Percentiles rank a stretch among this genome's conserved stretches.
phyloP scores from a whole-genome alignment of 1,140 invertebrate genomes.

The Drosophila orena region DNA sequence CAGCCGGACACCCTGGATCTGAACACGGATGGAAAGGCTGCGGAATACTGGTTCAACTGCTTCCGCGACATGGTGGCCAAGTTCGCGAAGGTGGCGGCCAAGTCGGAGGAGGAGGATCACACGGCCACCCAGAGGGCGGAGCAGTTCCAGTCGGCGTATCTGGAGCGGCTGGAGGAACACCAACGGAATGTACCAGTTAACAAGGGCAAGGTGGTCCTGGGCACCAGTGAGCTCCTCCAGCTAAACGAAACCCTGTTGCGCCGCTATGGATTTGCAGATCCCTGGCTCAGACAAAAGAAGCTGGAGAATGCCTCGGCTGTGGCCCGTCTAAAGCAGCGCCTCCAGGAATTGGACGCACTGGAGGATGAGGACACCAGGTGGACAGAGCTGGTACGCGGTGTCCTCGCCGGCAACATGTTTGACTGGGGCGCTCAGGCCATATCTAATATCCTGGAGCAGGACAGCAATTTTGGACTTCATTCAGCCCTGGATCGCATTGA shows the following conservation, averaged over 20 bases:
- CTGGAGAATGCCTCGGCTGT: slow-evolving; percentile 87
- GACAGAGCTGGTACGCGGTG: slow-evolving; percentile 87
- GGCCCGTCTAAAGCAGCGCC: slow-evolving; percentile 85
- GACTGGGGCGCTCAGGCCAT: slow-evolving; percentile 98
- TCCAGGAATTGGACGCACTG: slow-evolving; percentile 87
- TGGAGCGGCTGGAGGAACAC: slow-evolving; percentile 91
- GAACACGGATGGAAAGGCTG: slow-evolving; percentile 92
- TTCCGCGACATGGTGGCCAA: slow-evolving; percentile 93
- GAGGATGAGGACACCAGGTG: slow-evolving; percentile 86
- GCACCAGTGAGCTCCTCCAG: slow-evolving; percentile 94
- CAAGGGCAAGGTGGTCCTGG: slow-evolving; percentile 85
- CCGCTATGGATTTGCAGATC: slow-evolving; percentile 96
- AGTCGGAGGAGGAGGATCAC: slow-evolving; percentile 90
- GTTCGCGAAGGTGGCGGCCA: slow-evolving; percentile 91
- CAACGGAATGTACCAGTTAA: slow-evolving; percentile 89
- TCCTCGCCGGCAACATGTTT: slow-evolving; percentile 94
- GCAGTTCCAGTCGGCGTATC: slow-evolving; percentile 93
- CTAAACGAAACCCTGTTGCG: slow-evolving; percentile 96
- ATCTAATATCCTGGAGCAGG: slow-evolving; percentile 91
- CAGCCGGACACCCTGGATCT: slow-evolving; percentile 96
- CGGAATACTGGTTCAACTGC: slow-evolving; percentile 96
- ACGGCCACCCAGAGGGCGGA: slow-evolving; percentile 92
- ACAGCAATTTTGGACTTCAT: slow-evolving; percentile 90
- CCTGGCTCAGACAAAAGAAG: slow-evolving; percentile 92
- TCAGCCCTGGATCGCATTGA: slow-evolving; percentile 91